A percentile compares a stretch with the other conserved stretches of the same genome.
These are phyloP conservation scores for Dermolepida albohirtum DNA, from an alignment of 2,888 invertebrate species.

Conservation along the genomic window DNA sequence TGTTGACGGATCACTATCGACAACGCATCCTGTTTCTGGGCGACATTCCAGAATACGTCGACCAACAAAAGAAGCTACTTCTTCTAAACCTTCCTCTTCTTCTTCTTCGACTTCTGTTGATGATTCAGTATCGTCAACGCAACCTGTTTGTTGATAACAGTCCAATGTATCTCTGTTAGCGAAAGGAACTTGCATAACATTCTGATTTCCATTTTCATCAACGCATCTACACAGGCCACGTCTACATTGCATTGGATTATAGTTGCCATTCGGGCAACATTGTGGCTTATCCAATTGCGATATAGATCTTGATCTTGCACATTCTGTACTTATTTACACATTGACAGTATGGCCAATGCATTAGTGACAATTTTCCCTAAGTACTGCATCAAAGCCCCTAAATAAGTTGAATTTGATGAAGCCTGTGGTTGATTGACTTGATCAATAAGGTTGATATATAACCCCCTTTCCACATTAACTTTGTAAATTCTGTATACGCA, in stretches of 20 bases:
- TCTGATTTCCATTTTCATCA: constrained; percentile 71
- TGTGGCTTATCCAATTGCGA: constrained; percentile 64
- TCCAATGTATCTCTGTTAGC: constrained; percentile 44
- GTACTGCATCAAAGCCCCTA: too few relatives aligned
- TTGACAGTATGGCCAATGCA: too few relatives aligned
- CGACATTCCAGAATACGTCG: too few relatives aligned
- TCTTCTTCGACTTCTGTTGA: background rate
- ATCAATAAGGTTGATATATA: too few relatives aligned
- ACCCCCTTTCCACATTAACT: too few relatives aligned
- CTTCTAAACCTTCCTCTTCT: background rate
- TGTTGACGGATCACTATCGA: too few relatives aligned
- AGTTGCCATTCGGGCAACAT: constrained; percentile 76
- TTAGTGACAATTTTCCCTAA: too few relatives aligned
- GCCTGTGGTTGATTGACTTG: too few relatives aligned
- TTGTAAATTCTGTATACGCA: too few relatives aligned
- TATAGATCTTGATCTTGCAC: constrained; percentile 70
- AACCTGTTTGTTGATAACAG: constrained; percentile 41
- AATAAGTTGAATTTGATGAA: too few relatives aligned
- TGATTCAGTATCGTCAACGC: background rate
- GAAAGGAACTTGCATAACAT: constrained; percentile 55
- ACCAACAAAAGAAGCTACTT: background rate
- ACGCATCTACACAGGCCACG: constrained; percentile 74
- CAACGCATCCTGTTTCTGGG: too few relatives aligned
- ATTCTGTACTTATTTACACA: too few relatives aligned
- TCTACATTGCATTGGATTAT: constrained; percentile 71